Percentiles rank a stretch among this genome's conserved stretches.
Evolutionary conservation across 2,113 vertebrate genomes (phyloP).

Genomic region (Cricetomys ansorgei): DNA sequence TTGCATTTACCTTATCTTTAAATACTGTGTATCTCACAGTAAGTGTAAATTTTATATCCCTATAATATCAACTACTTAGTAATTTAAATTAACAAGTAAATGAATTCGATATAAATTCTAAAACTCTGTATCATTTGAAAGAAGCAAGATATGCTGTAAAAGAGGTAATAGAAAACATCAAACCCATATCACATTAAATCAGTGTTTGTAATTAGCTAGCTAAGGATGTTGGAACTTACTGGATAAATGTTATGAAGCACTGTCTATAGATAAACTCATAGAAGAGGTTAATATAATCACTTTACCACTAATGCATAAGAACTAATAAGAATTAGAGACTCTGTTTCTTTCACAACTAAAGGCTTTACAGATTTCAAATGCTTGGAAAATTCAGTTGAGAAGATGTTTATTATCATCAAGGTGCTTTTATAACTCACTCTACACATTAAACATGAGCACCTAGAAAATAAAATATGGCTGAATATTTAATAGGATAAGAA

Average conservation of each 20-base stretch:
- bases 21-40: not conserved
- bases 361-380: not conserved
- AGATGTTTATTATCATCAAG: not conserved
- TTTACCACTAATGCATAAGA: no score
- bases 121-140: conserved; percentile 14
- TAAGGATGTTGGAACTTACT: no score
- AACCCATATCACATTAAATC: not conserved
- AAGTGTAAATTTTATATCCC: not conserved
- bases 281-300: no score
- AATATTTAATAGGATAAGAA: not conserved
- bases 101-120: not conserved
- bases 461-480: not conserved
- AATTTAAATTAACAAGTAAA: conserved; percentile 2
- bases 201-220: not conserved
- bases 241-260: no score
- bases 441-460: not conserved
- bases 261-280: no score
- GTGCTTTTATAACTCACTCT: not conserved
- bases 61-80: not conserved
- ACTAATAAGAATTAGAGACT: no score
- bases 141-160: not conserved
- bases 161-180: not conserved
- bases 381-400: not conserved
- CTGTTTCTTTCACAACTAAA: no score
- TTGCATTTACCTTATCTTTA: not conserved